These are phyloP conservation scores for Macropis europaea DNA, from an alignment of 2,888 invertebrate genomes.

Conservation along the genomic window DNA sequence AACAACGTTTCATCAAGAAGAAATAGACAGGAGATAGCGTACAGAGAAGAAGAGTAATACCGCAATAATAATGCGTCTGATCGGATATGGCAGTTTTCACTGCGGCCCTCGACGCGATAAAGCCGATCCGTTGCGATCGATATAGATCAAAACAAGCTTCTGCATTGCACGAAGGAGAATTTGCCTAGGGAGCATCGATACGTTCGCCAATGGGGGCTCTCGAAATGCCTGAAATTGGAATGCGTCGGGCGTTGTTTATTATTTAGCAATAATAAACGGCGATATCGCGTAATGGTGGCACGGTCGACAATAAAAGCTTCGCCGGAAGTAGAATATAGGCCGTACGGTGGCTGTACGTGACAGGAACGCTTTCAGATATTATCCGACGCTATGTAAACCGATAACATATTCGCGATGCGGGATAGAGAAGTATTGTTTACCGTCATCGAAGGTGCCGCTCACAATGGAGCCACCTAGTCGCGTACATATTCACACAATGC, in stretches of 20 bases:
- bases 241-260: constrained; percentile 9
- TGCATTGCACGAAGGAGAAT: too few relatives aligned
- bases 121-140: too few relatives aligned
- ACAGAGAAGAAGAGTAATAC: too few relatives aligned
- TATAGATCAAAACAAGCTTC: too few relatives aligned
- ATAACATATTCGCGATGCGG: constrained; percentile 34
- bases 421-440: constrained; percentile 37
- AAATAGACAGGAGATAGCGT: too few relatives aligned
- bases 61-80: too few relatives aligned
- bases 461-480: constrained; percentile 2
- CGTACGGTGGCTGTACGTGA: constrained; percentile 29
- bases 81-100: too few relatives aligned
- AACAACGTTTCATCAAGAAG: too few relatives aligned
- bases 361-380: constrained; percentile 42
- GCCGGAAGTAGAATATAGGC: constrained; percentile 29
- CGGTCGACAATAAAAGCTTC: constrained; percentile 9
- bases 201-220: background rate
- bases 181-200: too few relatives aligned
- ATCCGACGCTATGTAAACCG: constrained; percentile 25
- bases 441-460: constrained; percentile 19
- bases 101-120: too few relatives aligned
- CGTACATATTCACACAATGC: background rate
- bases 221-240: background rate
- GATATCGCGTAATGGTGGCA: constrained; percentile 1
- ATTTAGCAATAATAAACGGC: constrained; percentile 20